Percentiles rank a stretch among this genome's conserved stretches.
phyloP scores from a whole-genome alignment of 2,888 invertebrate genomes.

The Aphelenchoides bicaudatus region DNA sequence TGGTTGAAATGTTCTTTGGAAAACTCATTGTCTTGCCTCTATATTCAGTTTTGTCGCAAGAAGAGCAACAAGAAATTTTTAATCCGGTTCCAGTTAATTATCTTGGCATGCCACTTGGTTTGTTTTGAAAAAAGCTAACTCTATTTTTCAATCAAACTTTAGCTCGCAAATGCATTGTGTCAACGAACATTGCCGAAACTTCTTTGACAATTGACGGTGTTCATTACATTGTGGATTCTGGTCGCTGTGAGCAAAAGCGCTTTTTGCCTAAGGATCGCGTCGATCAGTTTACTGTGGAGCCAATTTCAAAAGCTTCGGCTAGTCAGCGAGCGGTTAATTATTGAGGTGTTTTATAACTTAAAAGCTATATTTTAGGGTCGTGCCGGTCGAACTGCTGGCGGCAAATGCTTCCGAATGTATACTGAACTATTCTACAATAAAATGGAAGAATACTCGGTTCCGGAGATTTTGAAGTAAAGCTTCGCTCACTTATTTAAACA shows the following conservation, averaged over 20 bases:
- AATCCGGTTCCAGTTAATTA: conserved; percentile 91
- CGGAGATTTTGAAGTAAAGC: conserved; percentile 77
- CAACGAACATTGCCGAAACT: conserved; percentile 98
- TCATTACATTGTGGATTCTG: conserved; percentile 97
- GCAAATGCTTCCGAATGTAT: conserved; percentile 96
- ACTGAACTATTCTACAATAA: conserved; percentile 97
- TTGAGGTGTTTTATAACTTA: too few relatives aligned
- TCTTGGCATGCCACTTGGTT: too few relatives aligned
- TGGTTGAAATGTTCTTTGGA: conserved; percentile 78
- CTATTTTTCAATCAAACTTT: conserved; percentile 61
- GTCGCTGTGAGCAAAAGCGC: conserved; percentile 92
- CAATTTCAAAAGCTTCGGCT: conserved; percentile 93
- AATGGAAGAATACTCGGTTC: conserved; percentile 92
- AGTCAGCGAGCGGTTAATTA: conserved; percentile 88
- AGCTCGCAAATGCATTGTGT: conserved; percentile 88
- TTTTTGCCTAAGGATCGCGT: conserved; percentile 94
- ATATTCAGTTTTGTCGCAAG: conserved; percentile 94
- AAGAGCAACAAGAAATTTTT: conserved; percentile 98
- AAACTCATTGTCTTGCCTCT: conserved; percentile 90
- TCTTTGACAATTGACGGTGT: conserved; percentile 98
- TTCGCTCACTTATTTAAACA: neutral
- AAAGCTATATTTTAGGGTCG: too few relatives aligned
- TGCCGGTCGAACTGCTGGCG: conserved; percentile 77
- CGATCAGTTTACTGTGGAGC: conserved; percentile 96
- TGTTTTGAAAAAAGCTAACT: too few relatives aligned